These are phyloP conservation scores for Trilocha varians DNA, from an alignment of 2,888 invertebrate species.

Conservation along the genomic window DNA sequence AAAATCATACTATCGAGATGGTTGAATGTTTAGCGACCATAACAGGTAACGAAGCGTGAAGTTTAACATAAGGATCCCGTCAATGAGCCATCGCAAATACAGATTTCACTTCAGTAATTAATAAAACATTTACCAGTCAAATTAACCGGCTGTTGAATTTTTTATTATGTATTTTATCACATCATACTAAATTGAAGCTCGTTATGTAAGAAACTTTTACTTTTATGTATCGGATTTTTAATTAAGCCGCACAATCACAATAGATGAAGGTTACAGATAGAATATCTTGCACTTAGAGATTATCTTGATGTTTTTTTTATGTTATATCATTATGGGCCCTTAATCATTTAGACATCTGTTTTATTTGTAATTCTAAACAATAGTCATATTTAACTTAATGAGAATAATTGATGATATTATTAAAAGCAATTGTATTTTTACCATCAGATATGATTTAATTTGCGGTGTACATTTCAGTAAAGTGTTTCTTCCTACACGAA, in stretches of 20 bases:
- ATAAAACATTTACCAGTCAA: neutral
- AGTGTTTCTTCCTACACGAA: too few relatives aligned
- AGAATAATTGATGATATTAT: too few relatives aligned
- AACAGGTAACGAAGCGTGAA: neutral
- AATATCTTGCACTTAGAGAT: neutral
- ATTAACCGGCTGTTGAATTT: neutral
- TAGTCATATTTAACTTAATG: too few relatives aligned
- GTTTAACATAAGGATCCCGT: neutral
- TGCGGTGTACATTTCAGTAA: too few relatives aligned
- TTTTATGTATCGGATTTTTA: neutral
- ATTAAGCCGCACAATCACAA: neutral
- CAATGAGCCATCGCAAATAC: neutral
- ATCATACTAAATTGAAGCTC: neutral
- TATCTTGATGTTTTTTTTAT: neutral
- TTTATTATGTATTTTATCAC: neutral
- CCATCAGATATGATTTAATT: too few relatives aligned
- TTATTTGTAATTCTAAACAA: too few relatives aligned
- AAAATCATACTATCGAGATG: neutral
- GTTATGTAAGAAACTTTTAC: neutral
- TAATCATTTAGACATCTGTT: neutral
- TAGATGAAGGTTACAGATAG: neutral
- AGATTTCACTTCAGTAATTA: neutral
- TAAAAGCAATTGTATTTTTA: too few relatives aligned
- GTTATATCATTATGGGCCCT: neutral
- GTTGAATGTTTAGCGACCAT: neutral